phyloP scores from a whole-genome alignment of 2,888 invertebrate genomes.

The Pomacea canaliculata region DNA sequence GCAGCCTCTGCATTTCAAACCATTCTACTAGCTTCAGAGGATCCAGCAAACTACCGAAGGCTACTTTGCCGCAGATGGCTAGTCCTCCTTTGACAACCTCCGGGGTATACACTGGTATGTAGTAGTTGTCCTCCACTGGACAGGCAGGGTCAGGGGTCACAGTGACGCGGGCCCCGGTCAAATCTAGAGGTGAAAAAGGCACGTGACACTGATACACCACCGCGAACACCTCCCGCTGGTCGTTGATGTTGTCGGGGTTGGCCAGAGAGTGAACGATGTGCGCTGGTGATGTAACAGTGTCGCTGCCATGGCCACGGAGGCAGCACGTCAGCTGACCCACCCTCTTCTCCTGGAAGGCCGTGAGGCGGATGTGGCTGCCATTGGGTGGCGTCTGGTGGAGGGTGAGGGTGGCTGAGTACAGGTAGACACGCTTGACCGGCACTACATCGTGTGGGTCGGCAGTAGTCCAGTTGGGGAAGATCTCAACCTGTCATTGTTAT shows the following conservation, averaged over 20 bases:
- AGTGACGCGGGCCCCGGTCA: no score
- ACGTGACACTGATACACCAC: no score
- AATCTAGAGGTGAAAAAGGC: no score
- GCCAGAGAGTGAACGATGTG: no score
- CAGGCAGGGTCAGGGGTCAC: neutral
- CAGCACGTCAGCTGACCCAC: no score
- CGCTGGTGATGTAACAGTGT: no score
- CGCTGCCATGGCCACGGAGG: no score
- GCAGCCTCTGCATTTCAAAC: slow-evolving; percentile 16
- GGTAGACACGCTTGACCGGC: neutral
- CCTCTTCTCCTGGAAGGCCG: no score
- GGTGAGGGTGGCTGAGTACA: slow-evolving; percentile 9
- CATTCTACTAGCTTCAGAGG: slow-evolving; percentile 18
- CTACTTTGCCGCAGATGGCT: slow-evolving; percentile 18
- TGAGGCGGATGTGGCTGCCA: neutral
- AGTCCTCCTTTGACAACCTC: neutral
- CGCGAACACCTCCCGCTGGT: no score
- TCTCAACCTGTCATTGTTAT: neutral
- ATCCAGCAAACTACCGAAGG: slow-evolving; percentile 9
- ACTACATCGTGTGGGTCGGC: neutral
- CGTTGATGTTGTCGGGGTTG: no score
- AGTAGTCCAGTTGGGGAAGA: slow-evolving; percentile 1
- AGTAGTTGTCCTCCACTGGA: neutral
- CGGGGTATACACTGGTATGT: neutral
- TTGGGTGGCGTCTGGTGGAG: neutral